A percentile compares a stretch with the other conserved stretches of the same genome.
phyloP scores from a whole-genome alignment of 2,888 invertebrate species.

The Eupelmus urozonus region DNA sequence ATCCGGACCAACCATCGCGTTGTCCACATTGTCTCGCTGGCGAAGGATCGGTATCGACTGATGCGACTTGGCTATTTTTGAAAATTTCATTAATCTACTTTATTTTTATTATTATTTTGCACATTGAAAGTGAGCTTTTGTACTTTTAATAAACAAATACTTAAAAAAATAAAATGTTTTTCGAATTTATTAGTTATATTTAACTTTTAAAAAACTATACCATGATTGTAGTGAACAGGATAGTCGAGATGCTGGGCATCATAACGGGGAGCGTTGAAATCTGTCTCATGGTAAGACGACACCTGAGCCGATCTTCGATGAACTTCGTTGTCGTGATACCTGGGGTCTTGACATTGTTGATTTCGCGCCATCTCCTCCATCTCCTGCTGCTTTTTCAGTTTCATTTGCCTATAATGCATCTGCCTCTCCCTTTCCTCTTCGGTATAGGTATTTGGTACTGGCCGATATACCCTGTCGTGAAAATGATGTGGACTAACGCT shows the following conservation, averaged over 20 bases:
- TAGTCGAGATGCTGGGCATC: constrained; percentile 64
- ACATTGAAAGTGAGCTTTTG: background rate
- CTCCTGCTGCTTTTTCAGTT: constrained; percentile 63
- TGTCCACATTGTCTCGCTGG: constrained; percentile 48
- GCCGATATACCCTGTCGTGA: constrained; percentile 69
- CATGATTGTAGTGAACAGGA: constrained; percentile 62
- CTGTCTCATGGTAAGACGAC: constrained; percentile 64
- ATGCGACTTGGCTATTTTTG: constrained; percentile 21
- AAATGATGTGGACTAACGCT: constrained; percentile 63
- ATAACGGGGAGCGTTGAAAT: constrained; percentile 64
- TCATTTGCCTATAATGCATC: constrained; percentile 68
- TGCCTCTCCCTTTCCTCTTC: constrained; percentile 73
- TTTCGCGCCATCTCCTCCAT: constrained; percentile 63
- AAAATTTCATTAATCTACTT: background rate
- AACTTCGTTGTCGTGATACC: constrained; percentile 65
- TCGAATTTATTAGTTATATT: background rate
- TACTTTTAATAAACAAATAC: too few species aligned
- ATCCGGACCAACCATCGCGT: constrained; percentile 23
- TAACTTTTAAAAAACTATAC: constrained; percentile 22
- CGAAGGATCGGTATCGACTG: constrained; percentile 29
- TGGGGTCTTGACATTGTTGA: constrained; percentile 65
- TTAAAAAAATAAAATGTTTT: background rate
- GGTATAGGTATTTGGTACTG: constrained; percentile 70
- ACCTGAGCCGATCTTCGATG: constrained; percentile 63
- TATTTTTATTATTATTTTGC: background rate